phyloP scores from a whole-genome alignment of 2,888 invertebrate genomes.

The Ophion ellenae region DNA sequence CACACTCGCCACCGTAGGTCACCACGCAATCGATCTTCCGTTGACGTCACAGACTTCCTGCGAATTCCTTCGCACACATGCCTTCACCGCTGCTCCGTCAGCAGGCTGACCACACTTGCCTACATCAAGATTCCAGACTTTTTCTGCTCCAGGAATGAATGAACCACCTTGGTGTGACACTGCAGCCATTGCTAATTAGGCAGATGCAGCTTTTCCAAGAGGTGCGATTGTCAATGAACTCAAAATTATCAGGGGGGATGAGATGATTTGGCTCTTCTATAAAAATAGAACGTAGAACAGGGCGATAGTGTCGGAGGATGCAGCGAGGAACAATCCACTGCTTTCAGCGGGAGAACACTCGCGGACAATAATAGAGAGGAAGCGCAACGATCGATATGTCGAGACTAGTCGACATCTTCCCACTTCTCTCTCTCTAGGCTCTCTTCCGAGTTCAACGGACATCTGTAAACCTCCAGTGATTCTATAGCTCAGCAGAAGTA shows the following conservation, averaged over 20 bases:
- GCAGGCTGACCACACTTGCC: neutral
- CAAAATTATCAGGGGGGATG: neutral
- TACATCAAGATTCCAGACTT: neutral
- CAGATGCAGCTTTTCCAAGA: neutral
- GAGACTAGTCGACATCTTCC: conserved; percentile 60
- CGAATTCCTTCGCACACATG: neutral
- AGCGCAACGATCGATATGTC: conserved; percentile 65
- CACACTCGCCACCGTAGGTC: neutral
- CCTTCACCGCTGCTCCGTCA: neutral
- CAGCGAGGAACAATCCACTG: conserved; percentile 25
- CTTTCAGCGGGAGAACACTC: conserved; percentile 35
- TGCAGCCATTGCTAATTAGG: neutral
- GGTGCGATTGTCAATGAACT: neutral
- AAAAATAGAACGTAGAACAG: too few relatives aligned
- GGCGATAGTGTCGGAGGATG: neutral
- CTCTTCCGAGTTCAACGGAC: conserved; percentile 65
- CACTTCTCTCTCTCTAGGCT: conserved; percentile 52
- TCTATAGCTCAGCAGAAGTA: conserved; percentile 33
- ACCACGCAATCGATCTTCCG: neutral
- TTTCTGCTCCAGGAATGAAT: neutral
- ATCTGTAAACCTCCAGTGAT: conserved; percentile 60
- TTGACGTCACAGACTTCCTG: neutral
- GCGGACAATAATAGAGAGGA: conserved; percentile 63
- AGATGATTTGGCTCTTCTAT: neutral
- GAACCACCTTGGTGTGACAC: neutral